Evolutionary conservation across 2,113 vertebrate species (phyloP).

Genomic region (Lepus timidus): DNA sequence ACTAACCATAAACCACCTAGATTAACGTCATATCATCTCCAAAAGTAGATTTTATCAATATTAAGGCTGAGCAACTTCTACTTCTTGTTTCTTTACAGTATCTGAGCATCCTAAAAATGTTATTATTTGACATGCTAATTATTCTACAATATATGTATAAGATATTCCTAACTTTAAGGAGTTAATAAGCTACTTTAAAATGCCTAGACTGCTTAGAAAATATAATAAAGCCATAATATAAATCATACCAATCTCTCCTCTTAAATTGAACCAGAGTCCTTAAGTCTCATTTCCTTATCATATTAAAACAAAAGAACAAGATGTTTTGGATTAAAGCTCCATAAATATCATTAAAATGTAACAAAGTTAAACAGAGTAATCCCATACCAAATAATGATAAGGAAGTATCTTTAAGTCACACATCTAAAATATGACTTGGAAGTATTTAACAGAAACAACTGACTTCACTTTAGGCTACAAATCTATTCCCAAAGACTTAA

Average conservation of each 20-base stretch:
- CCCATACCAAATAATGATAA: slow-evolving; percentile 11
- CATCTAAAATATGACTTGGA: slow-evolving; percentile 11
- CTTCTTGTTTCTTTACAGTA: slow-evolving; percentile 27
- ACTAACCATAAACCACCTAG: not conserved
- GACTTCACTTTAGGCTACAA: not conserved
- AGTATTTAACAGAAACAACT: not conserved
- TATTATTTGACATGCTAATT: not conserved
- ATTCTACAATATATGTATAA: not conserved
- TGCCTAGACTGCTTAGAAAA: slow-evolving; percentile 20
- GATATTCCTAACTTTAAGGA: slow-evolving; percentile 45
- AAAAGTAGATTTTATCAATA: slow-evolving; percentile 24
- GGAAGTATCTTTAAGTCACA: slow-evolving; percentile 14
- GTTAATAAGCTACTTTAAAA: not conserved
- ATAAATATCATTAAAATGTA: slow-evolving; percentile 7
- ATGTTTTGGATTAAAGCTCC: not conserved
- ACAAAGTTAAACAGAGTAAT: not conserved
- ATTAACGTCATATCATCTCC: not conserved
- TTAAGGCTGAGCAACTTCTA: not conserved
- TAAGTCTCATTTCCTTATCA: slow-evolving; percentile 20
- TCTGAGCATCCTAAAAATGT: not conserved
- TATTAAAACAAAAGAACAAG: slow-evolving; percentile 50
- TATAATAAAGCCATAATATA: not conserved
- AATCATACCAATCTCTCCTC: slow-evolving; percentile 13
- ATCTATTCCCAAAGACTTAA: not conserved
- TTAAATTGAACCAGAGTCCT: slow-evolving; percentile 15